Base-by-base conservation (phyloP, 2,888 invertebrate species). In the Subacronicta megacephala region DNA sequence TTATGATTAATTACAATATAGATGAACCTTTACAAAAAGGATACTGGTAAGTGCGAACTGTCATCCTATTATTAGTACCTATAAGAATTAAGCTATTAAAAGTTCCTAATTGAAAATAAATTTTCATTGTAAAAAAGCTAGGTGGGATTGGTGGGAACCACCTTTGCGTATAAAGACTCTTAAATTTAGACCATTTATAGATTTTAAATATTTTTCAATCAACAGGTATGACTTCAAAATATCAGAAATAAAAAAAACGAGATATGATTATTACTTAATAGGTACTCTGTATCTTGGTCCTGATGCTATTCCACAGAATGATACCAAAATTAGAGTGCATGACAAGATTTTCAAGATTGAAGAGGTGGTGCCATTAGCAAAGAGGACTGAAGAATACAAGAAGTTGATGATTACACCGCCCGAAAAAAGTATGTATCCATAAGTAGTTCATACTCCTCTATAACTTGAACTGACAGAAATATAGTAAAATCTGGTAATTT, bases 1-100 rank as follows among this genome's bases (percentile, higher is more conserved):
- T 97, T 7, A 95, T 98, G 95, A 93, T 96, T 0, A 98, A 97
- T 85, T 95, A 97, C 79, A 97, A 97, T 80, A 92, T 95, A 9
- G 97, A 97, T 55, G 90, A 96, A 10, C 96, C 96, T 0, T 87
- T 92, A 17, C 95, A 95, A 69, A 91, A 95, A 75, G 98, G 98
- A 6, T 95, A 95, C 78, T 98, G 98, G 97, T 96, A 80, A 75
- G 82, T 57, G 0, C 13, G 13, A 13, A 12, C 0, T 3, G 36
- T 15, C 0, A 6, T 3, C 33, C 3, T 23, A 5, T 23, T n/a
- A n/a, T n/a, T n/a, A n/a, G n/a, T n/a, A n/a, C n/a, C n/a, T n/a
- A n/a, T n/a, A n/a, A n/a, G n/a, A n/a, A n/a, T n/a, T n/a, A n/a
- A n/a, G n/a, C n/a, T n/a, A n/a, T n/a, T n/a, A n/a, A n/a, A n/a